phyloP scores from a whole-genome alignment of 2,888 invertebrate species.

The Alentia gelatinosa region DNA sequence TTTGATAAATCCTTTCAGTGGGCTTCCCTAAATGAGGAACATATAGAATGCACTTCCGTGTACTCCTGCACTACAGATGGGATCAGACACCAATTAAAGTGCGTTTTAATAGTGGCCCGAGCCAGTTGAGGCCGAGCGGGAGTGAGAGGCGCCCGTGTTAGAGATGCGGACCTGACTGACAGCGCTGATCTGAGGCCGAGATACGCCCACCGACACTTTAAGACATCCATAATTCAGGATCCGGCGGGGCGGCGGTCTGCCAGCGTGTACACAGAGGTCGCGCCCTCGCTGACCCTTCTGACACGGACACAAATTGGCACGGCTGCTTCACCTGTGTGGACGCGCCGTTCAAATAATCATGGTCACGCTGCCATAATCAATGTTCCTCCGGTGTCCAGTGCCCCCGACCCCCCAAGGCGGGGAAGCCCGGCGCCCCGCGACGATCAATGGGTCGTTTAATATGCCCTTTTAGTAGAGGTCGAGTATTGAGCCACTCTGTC shows the following conservation, averaged over 20 bases:
- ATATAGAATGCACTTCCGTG: too few species aligned
- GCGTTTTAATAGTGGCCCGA: too few species aligned
- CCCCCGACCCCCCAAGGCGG: background rate
- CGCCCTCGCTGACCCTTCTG: background rate
- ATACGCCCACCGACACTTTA: background rate
- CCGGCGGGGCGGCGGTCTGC: background rate
- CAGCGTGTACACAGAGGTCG: background rate
- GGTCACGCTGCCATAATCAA: background rate
- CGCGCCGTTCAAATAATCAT: background rate
- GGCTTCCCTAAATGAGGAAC: too few species aligned
- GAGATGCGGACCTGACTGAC: too few species aligned
- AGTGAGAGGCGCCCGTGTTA: too few species aligned
- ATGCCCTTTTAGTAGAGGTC: background rate
- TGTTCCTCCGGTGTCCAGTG: background rate
- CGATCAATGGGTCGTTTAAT: background rate
- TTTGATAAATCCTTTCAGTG: too few species aligned
- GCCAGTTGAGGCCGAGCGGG: too few species aligned
- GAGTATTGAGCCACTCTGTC: background rate
- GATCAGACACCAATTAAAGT: too few species aligned
- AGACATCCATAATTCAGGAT: background rate
- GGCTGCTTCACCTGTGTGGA: too few species aligned
- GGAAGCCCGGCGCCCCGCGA: background rate
- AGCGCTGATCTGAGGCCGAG: too few species aligned
- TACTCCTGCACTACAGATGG: too few species aligned
- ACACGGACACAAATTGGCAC: background rate